Percentiles rank a stretch among this genome's conserved stretches.
Evolutionary conservation across 2,888 invertebrate genomes (phyloP).

Genomic region (Torymus tubicola): DNA sequence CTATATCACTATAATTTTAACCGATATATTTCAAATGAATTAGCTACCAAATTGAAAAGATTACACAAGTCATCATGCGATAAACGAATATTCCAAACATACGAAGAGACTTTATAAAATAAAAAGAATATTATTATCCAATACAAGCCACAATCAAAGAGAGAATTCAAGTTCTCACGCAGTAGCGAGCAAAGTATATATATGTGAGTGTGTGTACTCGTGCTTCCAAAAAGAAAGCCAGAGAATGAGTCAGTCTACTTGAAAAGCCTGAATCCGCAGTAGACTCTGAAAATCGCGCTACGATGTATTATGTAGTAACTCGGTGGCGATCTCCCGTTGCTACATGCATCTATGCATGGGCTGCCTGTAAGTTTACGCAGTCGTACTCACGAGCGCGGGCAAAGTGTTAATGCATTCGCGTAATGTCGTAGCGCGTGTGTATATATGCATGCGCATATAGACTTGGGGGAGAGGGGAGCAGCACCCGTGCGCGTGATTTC

Average conservation of each 20-base stretch:
- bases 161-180: no score
- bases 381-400: conserved; percentile 3
- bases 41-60: no score
- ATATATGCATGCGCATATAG: background rate
- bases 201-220: no score
- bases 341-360: conserved; percentile 56
- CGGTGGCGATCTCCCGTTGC: conserved; percentile 64
- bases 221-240: background rate
- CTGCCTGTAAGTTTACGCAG: background rate
- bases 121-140: no score
- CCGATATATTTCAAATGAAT: no score
- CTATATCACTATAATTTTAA: no score
- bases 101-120: no score
- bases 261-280: background rate
- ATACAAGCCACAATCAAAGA: no score
- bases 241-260: conserved; percentile 13
- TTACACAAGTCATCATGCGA: no score
- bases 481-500: conserved; percentile 14
- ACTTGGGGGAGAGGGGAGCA: background rate
- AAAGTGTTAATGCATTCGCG: conserved; percentile 56
- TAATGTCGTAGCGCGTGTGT: conserved; percentile 30
- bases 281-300: conserved; percentile 2
- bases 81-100: no score
- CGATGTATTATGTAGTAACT: conserved; percentile 74
- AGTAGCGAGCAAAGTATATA: no score